These are phyloP conservation scores for Troides helena DNA, from an alignment of 2,888 invertebrate species.

Conservation along the genomic window DNA sequence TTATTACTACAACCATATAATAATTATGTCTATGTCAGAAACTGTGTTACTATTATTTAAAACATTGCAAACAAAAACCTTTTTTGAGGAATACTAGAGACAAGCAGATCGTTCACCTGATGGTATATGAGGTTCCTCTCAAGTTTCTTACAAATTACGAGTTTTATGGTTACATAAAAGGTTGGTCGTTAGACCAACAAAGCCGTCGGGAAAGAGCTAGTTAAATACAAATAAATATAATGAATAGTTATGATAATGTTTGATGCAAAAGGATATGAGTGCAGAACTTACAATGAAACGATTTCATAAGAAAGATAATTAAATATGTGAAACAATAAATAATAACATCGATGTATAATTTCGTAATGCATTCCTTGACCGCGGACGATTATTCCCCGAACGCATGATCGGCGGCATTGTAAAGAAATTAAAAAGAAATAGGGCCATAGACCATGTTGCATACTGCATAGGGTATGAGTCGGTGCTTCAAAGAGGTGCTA, in stretches of 20 bases:
- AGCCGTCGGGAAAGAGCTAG: no score
- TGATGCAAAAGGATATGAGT: neutral
- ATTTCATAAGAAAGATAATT: slow-evolving; percentile 5
- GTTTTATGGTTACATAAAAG: no score
- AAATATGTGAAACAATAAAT: slow-evolving; percentile 17
- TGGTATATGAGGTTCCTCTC: no score
- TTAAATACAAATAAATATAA: neutral
- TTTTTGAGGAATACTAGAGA: no score
- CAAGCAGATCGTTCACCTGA: no score
- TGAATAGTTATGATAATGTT: neutral
- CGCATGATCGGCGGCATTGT: slow-evolving; percentile 51
- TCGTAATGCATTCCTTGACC: slow-evolving; percentile 31
- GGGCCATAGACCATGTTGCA: slow-evolving; percentile 54
- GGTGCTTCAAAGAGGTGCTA: slow-evolving; percentile 41
- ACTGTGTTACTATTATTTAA: no score
- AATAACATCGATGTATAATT: slow-evolving; percentile 26
- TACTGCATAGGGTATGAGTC: slow-evolving; percentile 48
- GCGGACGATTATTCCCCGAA: slow-evolving; percentile 54
- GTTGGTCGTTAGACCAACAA: no score
- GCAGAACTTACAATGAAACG: neutral
- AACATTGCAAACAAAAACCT: no score
- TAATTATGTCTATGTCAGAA: no score
- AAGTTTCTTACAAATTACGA: no score
- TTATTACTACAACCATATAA: no score
- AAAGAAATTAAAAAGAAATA: slow-evolving; percentile 73